Percentiles rank a stretch among this genome's conserved stretches.
Conservation (phyloP, 2,888 invertebrate genomes). For the Peribatodes rhomboidaria region DNA sequence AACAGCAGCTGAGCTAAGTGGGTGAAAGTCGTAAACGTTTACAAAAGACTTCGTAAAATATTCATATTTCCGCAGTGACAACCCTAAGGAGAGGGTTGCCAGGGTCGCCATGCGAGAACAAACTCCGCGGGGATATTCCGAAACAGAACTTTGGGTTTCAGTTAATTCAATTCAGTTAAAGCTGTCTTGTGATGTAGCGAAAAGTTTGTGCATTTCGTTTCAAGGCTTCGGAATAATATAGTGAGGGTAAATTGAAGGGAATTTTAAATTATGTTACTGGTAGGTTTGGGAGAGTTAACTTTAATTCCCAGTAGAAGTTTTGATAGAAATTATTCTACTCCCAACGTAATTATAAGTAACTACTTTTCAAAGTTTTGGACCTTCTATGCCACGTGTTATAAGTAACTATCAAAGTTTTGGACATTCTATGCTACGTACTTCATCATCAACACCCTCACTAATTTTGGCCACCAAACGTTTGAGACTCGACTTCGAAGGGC, state of each 20-base stretch:
- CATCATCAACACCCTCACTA: too few species aligned
- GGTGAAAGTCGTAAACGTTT: conserved; percentile 58
- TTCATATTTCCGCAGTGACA: conserved; percentile 59
- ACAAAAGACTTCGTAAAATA: conserved; percentile 66
- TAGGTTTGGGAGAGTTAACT: background rate
- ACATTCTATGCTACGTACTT: too few species aligned
- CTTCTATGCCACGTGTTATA: too few species aligned
- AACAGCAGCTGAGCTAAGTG: conserved; percentile 53
- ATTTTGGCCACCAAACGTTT: too few species aligned
- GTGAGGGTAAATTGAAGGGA: conserved; percentile 18
- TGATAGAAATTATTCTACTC: background rate
- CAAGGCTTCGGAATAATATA: conserved; percentile 32
- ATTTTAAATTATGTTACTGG: conserved; percentile 29
- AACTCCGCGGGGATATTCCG: conserved; percentile 26
- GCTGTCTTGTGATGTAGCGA: conserved; percentile 29
- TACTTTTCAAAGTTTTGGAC: too few species aligned
- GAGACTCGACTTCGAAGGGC: too few species aligned
- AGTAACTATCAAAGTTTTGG: too few species aligned
- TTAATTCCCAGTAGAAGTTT: background rate
- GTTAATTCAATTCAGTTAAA: conserved; percentile 41
- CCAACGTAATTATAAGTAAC: background rate
- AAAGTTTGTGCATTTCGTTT: conserved; percentile 33
- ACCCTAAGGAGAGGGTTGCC: conserved; percentile 33
- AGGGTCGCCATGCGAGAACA: conserved; percentile 41
- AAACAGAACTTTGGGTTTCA: conserved; percentile 34